Evolutionary conservation across 2,888 invertebrate species (phyloP), one percentile per base, ranked within the genome.

Genomic region (Dynastes hyllus): DNA sequence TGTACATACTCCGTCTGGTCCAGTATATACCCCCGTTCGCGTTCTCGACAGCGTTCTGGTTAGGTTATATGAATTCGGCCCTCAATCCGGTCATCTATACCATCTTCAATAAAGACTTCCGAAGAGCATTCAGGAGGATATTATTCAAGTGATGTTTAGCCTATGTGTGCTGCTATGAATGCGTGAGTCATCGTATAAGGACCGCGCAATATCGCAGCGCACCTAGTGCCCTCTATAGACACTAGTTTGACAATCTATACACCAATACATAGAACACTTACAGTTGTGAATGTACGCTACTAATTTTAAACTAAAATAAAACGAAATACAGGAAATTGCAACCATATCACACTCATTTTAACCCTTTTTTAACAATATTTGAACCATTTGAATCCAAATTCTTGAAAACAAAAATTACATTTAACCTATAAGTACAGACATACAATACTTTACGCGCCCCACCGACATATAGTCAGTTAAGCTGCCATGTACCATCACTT

Each of bases 81-180:
- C 91, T 98, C 76, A 98, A 98, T 90, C 98, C 98, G 80, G 96
- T 96, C 86, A 98, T 98, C 86, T 98, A 98, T 90, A 98, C 98
- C 80, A 97, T 98, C 87, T 98, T 98, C 90, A 98, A 98, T 90
- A 96, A 98, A 92, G 98, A 98, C 92, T 98, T 98, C 90, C 93
- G 98, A 84, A 93, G 97, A 86, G 98, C 98, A 81, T 98, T 98
- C 89, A 93, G 97, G 84, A 94, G 97, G 89, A 98, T 98, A 90
- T 92, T 98, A 89, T 98, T 97, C 90, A 97, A 97, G 94, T 97
- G 95, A 96, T 94, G 94, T 94, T 94, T 95, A 91, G 93, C 94
- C 87, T 94, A 94, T 91, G 94, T 94, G 94, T 94, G 94, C 92
- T 94, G 94, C 91, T 95, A 94, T 88, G 89, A 92, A 88, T 94